Conservation (phyloP, 2,113 vertebrate species). For the Ailuropoda melanoleuca region DNA sequence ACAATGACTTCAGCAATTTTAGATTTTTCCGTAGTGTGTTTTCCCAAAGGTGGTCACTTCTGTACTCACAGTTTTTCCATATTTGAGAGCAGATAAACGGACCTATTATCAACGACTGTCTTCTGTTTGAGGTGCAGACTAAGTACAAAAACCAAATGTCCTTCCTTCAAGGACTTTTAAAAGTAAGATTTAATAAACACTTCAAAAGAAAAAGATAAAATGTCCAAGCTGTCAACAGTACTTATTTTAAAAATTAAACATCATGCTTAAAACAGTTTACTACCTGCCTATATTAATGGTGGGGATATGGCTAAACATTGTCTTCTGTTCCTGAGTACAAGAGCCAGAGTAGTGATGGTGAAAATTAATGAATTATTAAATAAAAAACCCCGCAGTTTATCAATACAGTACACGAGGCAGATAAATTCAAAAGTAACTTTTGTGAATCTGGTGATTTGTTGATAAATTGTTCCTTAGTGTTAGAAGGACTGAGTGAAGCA, state of each 20-base stretch:
- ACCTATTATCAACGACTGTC: not conserved
- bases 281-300: not conserved
- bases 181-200: not conserved
- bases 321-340: not conserved
- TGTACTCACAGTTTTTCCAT: not conserved
- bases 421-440: not conserved
- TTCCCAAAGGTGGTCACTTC: not conserved
- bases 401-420: not conserved
- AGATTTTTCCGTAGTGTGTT: not conserved
- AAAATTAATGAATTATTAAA: not conserved
- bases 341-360: not conserved
- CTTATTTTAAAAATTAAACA: not conserved
- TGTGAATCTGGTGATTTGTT: not conserved
- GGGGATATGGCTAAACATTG: not conserved
- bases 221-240: not conserved
- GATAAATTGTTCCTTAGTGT: not conserved
- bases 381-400: not conserved
- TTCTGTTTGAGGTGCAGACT: not conserved
- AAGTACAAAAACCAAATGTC: not conserved
- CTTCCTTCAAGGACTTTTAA: not conserved
- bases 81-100: not conserved
- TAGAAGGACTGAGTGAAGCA: not conserved
- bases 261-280: not conserved
- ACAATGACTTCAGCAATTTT: not conserved
- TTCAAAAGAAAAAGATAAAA: not conserved